Evolutionary conservation across 2,113 vertebrate genomes (phyloP).

Genomic region (Zonotrichia leucophrys): DNA sequence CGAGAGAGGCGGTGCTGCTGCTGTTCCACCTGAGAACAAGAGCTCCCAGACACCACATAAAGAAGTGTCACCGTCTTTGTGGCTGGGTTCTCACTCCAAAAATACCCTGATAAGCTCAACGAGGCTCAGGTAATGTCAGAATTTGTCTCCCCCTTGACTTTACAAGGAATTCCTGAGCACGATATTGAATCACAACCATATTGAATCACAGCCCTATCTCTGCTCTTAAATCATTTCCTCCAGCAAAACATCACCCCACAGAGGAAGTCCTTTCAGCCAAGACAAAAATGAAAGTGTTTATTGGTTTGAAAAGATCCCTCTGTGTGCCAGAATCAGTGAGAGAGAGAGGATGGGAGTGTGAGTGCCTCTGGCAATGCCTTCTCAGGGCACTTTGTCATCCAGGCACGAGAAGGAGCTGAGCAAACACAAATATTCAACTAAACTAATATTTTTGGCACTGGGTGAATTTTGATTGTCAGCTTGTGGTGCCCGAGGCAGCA

Average conservation of each 20-base stretch:
- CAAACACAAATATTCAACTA: conserved; percentile 59
- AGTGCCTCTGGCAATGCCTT: conserved; percentile 29
- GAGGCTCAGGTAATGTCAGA: background rate
- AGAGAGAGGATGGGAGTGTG: conserved; percentile 16
- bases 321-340: conserved; percentile 20
- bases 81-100: background rate
- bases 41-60: background rate
- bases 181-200: conserved; percentile 9
- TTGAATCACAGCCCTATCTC: background rate
- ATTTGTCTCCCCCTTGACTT: conserved; percentile 37
- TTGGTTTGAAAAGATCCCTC: conserved; percentile 49
- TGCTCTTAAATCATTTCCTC: conserved; percentile 45
- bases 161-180: conserved; percentile 32
- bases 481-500: background rate
- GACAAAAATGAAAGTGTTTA: conserved; percentile 42
- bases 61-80: background rate
- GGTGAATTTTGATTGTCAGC: conserved; percentile 28
- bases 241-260: conserved; percentile 30
- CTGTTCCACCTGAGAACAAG: background rate
- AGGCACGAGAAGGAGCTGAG: conserved; percentile 41
- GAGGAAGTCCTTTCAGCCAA: conserved; percentile 16
- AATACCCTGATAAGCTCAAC: background rate
- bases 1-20: background rate
- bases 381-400: conserved; percentile 7
- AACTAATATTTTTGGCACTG: conserved; percentile 40